Conservation (phyloP, 2,113 vertebrate species). For the Alethe diademata region DNA sequence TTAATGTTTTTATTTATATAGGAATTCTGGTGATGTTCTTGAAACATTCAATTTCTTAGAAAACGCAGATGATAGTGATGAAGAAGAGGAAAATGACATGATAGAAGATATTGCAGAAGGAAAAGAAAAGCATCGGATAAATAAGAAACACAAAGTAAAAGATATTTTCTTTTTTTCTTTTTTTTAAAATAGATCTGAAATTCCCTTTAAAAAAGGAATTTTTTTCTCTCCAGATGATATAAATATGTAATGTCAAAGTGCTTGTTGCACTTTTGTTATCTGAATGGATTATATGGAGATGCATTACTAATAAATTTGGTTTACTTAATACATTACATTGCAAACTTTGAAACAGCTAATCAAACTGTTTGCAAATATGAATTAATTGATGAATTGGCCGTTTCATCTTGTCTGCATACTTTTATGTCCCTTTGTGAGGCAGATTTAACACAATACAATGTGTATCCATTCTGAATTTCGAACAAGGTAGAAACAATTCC, state of each 20-base stretch:
- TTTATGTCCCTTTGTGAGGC: neutral
- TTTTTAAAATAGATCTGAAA: neutral
- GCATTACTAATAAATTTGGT: neutral
- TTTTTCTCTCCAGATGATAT: neutral
- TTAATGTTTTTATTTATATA: conserved; percentile 58
- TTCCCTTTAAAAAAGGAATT: neutral
- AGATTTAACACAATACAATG: neutral
- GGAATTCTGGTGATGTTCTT: conserved; percentile 93
- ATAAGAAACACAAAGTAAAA: conserved; percentile 92
- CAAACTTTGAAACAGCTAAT: neutral
- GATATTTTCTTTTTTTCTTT: neutral
- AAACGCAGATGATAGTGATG: conserved; percentile 96
- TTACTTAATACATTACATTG: neutral
- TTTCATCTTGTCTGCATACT: neutral
- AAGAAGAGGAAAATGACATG: conserved; percentile 95
- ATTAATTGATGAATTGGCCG: neutral
- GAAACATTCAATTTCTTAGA: conserved; percentile 99
- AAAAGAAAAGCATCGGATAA: conserved; percentile 87
- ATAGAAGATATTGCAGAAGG: conserved; percentile 91
- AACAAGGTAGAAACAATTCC: neutral
- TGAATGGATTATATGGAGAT: neutral
- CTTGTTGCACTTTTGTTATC: neutral
- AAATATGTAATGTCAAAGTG: neutral
- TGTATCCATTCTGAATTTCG: neutral
- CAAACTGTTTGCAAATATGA: neutral